Evolutionary conservation across 2,113 vertebrate genomes (phyloP), one percentile per base, ranked within the genome.

Genomic region (Semicossyphus pulcher): DNA sequence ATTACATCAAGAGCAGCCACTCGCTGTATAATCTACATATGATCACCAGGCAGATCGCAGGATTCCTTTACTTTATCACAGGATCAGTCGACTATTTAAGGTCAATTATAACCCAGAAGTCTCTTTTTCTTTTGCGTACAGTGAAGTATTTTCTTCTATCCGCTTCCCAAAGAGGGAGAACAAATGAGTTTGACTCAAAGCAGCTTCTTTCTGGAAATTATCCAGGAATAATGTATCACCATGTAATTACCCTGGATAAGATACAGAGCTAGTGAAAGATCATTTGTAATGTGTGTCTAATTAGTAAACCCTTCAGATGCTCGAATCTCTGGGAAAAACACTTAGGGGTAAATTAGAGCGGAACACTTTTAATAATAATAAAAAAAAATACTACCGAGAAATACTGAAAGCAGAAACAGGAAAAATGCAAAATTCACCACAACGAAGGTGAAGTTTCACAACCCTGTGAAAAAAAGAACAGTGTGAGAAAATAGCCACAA

Each of bases 211-310:
- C 90, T 94, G 92, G 92, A 94, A 93, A 91, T 92, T 90, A 90
- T 93, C 92, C 91, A 93, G 92, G 92, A 94, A 93, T 92, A 92
- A 93, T 91, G 91, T 88, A 91, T 74, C 84, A 90, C 78, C 81
- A 83, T 93, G 93, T 94, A 94, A 95, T 95, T 93, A 93, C 93
- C 87, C 86, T 52, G 88, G 90, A 92, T 88, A 93, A 93, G 92
- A 93, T 93, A 90, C 90, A 90, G 84, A 86, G 92, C 91, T 92
- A 86, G 88, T 88, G 90, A 93, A 92, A 93, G 92, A 94, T 93
- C 91, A 93, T 93, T 95, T 95, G 92, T 93, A 93, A 90, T 87
- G 88, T 89, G 89, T 89, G 92, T 92, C 92, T 94, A 93, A 94
- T 94, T 94, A 94, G 93, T 87, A 89, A 92, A 92, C 88, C 90